Evolutionary conservation across 2,888 invertebrate genomes (phyloP), one percentile per base, ranked within the genome.

Genomic region (Altica lythri): DNA sequence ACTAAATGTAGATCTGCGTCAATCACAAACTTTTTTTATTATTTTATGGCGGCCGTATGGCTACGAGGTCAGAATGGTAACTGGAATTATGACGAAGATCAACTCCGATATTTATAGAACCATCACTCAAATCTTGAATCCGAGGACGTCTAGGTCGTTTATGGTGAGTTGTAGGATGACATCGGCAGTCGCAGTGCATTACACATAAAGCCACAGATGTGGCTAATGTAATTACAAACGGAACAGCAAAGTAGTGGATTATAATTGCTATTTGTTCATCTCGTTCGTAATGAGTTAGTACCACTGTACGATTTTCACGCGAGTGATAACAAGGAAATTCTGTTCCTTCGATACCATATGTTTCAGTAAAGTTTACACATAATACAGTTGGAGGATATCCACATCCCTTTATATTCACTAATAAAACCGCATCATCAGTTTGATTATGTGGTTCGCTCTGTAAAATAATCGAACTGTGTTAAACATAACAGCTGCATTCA

Each of bases 171-270:
- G 72, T 88, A 81, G 64, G 86, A 80, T 67, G 87, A 82, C 78
- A 90, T 63, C 86, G 82, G 77, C 91, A 92, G 77, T 92, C 91
- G 77, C 92, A 92, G 76, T 92, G 91, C 83, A 91, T 84, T 54
- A 91, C 87, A 77, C 92, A 92, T 55, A 92, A 81, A 18, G 89
- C 90, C 63, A 91, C 86, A 52, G 91, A 91, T 61, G 92, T 90
- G 68, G 90, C 88, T 64, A 90, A 82, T 48, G 92, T 90, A 70
- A 92, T 83, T 70, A 90, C 88, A 77, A 92, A 85, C 58, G 92
- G 92, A 67, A 91, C 84, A 53, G 88, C 90, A 77, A 92, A 85
- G 75, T 88, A 92, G 76, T 92, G 84, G 63, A 91, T 87, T 68
- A 92, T 91, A 63, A 88, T 85, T 56, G 88, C 85, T 64, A 90